Evolutionary conservation across 2,113 vertebrate species (phyloP), one percentile per base, ranked within the genome.

Genomic region (Mola mola): DNA sequence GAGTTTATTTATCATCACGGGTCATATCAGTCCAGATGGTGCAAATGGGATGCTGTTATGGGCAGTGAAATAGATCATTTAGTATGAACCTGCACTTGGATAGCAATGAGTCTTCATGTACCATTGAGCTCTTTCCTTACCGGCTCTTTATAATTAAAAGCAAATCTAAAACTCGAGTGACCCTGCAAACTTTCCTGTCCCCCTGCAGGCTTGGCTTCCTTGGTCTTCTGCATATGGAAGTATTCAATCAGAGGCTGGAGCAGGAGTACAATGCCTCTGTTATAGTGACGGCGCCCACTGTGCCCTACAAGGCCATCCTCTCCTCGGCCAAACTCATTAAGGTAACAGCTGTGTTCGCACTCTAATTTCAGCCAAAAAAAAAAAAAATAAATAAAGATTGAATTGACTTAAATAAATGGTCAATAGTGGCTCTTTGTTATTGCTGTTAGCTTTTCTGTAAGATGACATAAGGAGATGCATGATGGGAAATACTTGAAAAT

Each of bases 191-290:
- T 49, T 13, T 17, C 48, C 56, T 41, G 29, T 58, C 17, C 12
- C 42, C 56, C 28, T 48, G 36, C 69, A 99, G 97, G 68, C 89
- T 99, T 68, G 97, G 97, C 16, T 99, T 99, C 88, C 92, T 99
- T 79, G 96, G 97, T 64, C 93, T 99, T 64, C 87, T 99, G 36
- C 97, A 98, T 59, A 95, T 99, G 96, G 97, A 99, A 84, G 96
- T 99, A 81, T 99, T 98, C 85, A 98, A 97, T 88, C 97, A 99
- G 79, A 88, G 97, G 53, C 88, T 99, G 75, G 96, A 99, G 46
- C 96, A 98, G 90, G 97, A 98, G 72, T 95, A 97, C 87, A 96
- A 98, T 25, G 92, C 94, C 60, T 96, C 94, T 13, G 96, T 99
- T 59, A 96, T 98, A 56, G 88, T 98, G 51, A 98, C 96, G 13